These are phyloP conservation scores for Euplexia lucipara DNA, from an alignment of 2,888 invertebrate genomes.

Conservation along the genomic window DNA sequence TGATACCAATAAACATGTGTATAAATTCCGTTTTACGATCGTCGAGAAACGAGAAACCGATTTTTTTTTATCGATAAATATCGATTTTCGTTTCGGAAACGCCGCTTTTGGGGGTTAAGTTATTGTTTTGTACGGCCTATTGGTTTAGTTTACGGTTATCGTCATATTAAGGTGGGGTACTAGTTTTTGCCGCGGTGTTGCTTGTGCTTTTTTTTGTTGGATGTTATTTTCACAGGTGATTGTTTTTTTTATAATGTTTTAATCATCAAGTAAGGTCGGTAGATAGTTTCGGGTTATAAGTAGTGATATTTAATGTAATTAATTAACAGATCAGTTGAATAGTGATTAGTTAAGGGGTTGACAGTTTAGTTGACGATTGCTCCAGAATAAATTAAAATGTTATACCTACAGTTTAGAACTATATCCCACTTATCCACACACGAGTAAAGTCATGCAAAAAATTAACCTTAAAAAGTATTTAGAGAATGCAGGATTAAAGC, in stretches of 20 bases:
- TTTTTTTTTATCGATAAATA: conserved; percentile 76
- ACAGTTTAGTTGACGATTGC: no score
- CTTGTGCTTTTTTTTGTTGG: conserved; percentile 19
- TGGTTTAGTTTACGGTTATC: conserved; percentile 87
- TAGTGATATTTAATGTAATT: neutral
- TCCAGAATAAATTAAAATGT: no score
- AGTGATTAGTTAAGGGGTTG: no score
- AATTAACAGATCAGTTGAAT: neutral
- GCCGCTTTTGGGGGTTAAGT: conserved; percentile 66
- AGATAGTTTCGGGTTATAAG: neutral
- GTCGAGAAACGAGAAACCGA: conserved; percentile 63
- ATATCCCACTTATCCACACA: no score
- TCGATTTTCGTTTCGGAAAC: conserved; percentile 72
- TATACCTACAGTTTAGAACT: no score
- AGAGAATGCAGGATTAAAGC: no score
- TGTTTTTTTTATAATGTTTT: conserved; percentile 20
- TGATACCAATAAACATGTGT: conserved; percentile 69
- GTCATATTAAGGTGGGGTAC: conserved; percentile 66
- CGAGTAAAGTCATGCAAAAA: no score
- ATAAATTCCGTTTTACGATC: conserved; percentile 75
- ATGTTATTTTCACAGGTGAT: conserved; percentile 4
- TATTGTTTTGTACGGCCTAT: conserved; percentile 78
- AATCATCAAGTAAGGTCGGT: conserved; percentile 3
- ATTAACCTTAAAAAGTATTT: no score
- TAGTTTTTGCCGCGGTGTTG: conserved; percentile 46